These are phyloP conservation scores for Eulemur rufifrons DNA, from an alignment of 2,113 vertebrate species.

Conservation along the genomic window DNA sequence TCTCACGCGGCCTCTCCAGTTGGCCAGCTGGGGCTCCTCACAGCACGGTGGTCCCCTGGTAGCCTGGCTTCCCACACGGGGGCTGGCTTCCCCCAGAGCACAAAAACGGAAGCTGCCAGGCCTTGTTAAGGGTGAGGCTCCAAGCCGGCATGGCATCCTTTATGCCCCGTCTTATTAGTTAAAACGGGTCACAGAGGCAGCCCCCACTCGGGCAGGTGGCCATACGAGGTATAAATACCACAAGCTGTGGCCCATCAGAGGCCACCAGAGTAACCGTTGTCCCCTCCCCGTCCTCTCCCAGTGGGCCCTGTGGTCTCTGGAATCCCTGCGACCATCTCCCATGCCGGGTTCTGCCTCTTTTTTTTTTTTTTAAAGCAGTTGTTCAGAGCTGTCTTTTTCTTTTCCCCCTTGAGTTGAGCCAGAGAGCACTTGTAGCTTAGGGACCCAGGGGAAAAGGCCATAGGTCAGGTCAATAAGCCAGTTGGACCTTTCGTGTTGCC, in stretches of 20 bases:
- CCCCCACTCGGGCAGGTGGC: neutral
- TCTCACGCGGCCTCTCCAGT: neutral
- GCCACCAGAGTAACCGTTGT: neutral
- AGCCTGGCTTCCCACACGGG: neutral
- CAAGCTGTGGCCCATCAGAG: neutral
- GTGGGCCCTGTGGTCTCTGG: too few species aligned
- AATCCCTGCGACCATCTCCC: too few species aligned
- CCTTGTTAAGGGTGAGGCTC: neutral
- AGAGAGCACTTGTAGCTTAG: neutral
- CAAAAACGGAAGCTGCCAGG: neutral
- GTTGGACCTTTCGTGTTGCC: neutral
- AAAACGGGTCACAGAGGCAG: neutral
- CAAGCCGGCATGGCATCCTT: neutral
- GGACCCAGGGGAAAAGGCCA: neutral
- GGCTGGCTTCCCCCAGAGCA: neutral
- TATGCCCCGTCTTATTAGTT: neutral
- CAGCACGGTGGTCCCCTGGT: neutral
- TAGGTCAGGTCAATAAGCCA: neutral
- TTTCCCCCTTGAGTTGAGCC: neutral
- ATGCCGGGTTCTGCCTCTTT: neutral
- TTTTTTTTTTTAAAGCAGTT: neutral
- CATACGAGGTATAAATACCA: fast-evolving
- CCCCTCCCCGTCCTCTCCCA: too few species aligned
- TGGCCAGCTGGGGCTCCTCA: neutral
- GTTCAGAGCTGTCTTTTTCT: neutral